Percentiles rank a stretch among this genome's conserved stretches.
Conservation (phyloP, 2,113 vertebrate genomes). For the Notothenia rossii region DNA sequence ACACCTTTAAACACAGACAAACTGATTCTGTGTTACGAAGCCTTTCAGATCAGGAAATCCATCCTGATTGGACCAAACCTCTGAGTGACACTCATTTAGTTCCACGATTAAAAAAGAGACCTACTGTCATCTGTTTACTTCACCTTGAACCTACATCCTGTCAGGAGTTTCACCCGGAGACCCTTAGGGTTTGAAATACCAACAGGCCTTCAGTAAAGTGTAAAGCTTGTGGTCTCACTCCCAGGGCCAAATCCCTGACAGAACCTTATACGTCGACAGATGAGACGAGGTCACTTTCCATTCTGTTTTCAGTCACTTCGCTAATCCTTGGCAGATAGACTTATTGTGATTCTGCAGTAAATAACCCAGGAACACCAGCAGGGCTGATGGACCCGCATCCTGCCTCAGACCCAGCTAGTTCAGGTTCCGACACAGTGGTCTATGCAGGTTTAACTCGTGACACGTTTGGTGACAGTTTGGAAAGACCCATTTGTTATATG, state of each 20-base stretch:
- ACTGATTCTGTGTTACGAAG: constrained; percentile 5
- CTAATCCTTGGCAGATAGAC: too few species aligned
- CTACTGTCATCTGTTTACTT: not conserved
- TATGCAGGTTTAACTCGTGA: not conserved
- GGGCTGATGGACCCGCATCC: too few species aligned
- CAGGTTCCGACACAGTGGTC: too few species aligned
- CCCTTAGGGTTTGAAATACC: not conserved
- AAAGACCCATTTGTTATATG: too few species aligned
- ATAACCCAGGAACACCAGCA: too few species aligned
- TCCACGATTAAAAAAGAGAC: not conserved
- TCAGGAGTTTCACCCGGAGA: not conserved
- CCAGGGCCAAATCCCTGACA: too few species aligned
- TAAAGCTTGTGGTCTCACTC: too few species aligned
- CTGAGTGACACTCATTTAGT: not conserved
- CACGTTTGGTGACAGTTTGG: not conserved
- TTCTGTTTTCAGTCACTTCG: too few species aligned
- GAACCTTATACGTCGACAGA: too few species aligned
- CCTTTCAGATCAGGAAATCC: constrained; percentile 29
- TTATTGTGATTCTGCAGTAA: too few species aligned
- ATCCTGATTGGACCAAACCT: constrained; percentile 7
- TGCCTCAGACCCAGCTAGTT: too few species aligned
- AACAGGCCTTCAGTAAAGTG: not conserved
- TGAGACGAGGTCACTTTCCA: too few species aligned
- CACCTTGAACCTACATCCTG: not conserved
- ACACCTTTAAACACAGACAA: constrained; percentile 3